A percentile compares a stretch with the other conserved stretches of the same genome.
Evolutionary conservation across 2,113 vertebrate species (phyloP).

Genomic region (Chionis minor): DNA sequence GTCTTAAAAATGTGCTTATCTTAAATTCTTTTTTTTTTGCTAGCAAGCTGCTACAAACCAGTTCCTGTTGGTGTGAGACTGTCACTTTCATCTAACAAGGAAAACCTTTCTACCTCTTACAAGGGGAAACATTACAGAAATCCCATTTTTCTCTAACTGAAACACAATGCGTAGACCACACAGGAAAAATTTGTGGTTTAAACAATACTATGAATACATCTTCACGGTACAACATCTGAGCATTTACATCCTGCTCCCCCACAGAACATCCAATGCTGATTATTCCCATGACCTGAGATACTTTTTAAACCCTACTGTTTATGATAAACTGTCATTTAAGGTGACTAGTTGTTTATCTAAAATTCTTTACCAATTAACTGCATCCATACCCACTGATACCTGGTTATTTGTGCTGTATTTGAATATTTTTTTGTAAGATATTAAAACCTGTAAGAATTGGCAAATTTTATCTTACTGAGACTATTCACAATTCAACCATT

Average conservation of each 20-base stretch:
- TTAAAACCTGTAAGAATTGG: neutral
- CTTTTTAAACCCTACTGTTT: neutral
- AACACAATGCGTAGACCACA: neutral
- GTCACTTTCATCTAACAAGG: neutral
- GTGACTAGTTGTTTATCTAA: neutral
- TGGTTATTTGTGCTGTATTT: neutral
- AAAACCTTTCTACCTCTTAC: neutral
- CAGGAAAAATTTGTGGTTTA: neutral
- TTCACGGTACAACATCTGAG: neutral
- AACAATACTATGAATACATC: neutral
- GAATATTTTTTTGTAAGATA: neutral
- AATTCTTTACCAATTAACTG: neutral
- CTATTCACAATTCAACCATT: neutral
- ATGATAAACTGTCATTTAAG: neutral
- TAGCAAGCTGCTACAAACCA: neutral
- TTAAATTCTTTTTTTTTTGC: neutral
- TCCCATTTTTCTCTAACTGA: neutral
- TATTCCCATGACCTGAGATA: neutral
- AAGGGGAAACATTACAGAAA: neutral
- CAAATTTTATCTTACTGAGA: neutral
- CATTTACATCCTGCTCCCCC: neutral
- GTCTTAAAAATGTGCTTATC: neutral
- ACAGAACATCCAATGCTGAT: neutral
- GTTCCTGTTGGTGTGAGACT: neutral
- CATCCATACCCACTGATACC: neutral